These are phyloP conservation scores for Hydractinia echinata DNA, from an alignment of 30 jellyfish, hydroid and myxozoan genomes.

Conservation along the genomic window DNA sequence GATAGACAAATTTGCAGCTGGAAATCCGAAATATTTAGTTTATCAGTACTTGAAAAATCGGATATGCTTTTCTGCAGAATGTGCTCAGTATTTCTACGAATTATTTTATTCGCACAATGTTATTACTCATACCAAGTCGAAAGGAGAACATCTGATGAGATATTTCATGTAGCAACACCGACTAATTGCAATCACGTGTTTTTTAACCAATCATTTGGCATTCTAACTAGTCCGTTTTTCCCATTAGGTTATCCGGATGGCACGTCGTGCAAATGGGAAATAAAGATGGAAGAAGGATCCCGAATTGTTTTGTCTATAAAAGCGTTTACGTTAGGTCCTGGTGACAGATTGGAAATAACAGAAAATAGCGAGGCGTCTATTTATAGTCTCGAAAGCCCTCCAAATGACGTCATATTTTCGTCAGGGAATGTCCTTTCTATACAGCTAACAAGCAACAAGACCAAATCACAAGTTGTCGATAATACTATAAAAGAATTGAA, in stretches of 20 bases:
- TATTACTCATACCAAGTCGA: no score
- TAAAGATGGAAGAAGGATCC: conserved; percentile 46
- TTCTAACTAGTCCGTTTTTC: conserved; percentile 27
- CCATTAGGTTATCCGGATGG: conserved; percentile 30
- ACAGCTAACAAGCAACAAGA: conserved; percentile 21
- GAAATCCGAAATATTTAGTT: no score
- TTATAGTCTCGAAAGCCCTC: conserved; percentile 30
- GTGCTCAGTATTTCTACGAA: no score
- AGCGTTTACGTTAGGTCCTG: conserved; percentile 20
- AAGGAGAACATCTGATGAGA: background rate
- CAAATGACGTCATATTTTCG: conserved; percentile 68
- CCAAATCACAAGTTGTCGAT: background rate
- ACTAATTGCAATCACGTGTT: conserved; percentile 1
- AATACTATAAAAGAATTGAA: background rate
- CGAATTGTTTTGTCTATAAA: conserved; percentile 49
- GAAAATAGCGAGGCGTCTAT: conserved; percentile 24
- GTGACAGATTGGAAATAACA: conserved; percentile 44
- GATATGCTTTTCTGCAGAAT: no score
- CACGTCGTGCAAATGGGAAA: conserved; percentile 48
- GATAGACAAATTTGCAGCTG: no score
- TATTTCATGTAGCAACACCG: background rate
- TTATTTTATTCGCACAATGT: no score
- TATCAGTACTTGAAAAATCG: no score
- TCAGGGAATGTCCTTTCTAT: conserved; percentile 36
- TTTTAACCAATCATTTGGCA: conserved; percentile 24